Percentiles rank a stretch among this genome's conserved stretches.
Conservation (phyloP, 1,140 invertebrate species). For the Scylla paramamosain region DNA sequence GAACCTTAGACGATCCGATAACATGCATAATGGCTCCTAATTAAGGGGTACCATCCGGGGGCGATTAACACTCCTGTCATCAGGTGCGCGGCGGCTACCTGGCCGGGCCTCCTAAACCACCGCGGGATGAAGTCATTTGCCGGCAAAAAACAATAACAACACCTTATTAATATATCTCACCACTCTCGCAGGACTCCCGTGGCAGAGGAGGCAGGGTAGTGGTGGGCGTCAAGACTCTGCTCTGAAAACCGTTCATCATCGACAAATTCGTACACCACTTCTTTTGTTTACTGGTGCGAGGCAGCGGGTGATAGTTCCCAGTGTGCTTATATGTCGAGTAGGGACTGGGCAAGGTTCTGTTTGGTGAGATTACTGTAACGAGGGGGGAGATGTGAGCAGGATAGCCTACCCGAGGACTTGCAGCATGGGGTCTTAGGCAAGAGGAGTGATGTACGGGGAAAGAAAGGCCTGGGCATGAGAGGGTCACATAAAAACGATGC, state of each 20-base stretch:
- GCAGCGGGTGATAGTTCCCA: not conserved
- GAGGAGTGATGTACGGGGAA: not conserved
- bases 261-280: not conserved
- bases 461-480: too few relatives aligned
- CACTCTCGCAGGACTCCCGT: too few relatives aligned
- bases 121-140: not conserved
- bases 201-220: too few relatives aligned
- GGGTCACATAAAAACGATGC: too few relatives aligned
- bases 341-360: not conserved
- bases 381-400: too few relatives aligned
- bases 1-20: conserved; percentile 1
- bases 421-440: too few relatives aligned
- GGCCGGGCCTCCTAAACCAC: not conserved
- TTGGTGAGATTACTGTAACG: not conserved
- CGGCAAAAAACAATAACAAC: not conserved
- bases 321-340: not conserved
- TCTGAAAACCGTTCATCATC: not conserved
- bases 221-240: not conserved
- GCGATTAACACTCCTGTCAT: conserved; percentile 41
- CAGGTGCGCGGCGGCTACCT: not conserved
- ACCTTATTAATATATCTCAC: too few relatives aligned
- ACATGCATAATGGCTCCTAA: conserved; percentile 54
- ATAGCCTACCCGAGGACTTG: too few relatives aligned
- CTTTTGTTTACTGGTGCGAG: not conserved
- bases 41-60: not conserved